Conservation (phyloP, 2,113 vertebrate species). For the Hepsetus odoe region DNA sequence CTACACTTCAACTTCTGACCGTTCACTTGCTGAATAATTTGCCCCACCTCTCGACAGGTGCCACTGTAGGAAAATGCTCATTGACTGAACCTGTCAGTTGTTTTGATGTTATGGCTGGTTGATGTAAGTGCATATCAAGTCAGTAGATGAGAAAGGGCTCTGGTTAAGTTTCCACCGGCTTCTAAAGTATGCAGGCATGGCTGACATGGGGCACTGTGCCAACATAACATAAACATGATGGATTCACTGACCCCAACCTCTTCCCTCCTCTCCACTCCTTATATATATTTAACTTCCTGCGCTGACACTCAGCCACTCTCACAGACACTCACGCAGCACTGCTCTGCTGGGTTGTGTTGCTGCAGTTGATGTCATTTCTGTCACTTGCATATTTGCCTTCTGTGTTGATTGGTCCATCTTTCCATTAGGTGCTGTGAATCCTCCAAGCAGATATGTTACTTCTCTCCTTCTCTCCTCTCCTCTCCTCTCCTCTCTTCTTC, state of each 20-base stretch:
- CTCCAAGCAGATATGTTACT: slow-evolving; percentile 22
- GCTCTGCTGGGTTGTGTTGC: slow-evolving; percentile 50
- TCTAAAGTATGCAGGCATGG: slow-evolving; percentile 35
- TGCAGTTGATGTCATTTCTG: slow-evolving; percentile 54
- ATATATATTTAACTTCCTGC: slow-evolving; percentile 52
- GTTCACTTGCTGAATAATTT: too few relatives aligned
- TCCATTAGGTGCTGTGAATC: slow-evolving; percentile 18
- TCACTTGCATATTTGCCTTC: slow-evolving; percentile 6
- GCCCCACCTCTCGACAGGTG: too few relatives aligned
- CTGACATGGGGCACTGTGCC: slow-evolving; percentile 40
- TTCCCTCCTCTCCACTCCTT: slow-evolving; percentile 40
- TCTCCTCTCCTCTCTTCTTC: not conserved
- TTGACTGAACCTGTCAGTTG: too few relatives aligned
- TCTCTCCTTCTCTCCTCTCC: not conserved
- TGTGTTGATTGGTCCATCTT: slow-evolving; percentile 23
- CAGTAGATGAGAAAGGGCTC: slow-evolving; percentile 48
- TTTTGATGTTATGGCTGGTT: too few relatives aligned
- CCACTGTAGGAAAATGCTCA: too few relatives aligned
- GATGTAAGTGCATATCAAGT: too few relatives aligned
- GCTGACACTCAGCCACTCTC: slow-evolving; percentile 9
- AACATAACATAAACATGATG: slow-evolving; percentile 54
- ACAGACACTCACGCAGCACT: slow-evolving; percentile 34
- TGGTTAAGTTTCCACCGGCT: slow-evolving; percentile 30
- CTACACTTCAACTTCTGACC: too few relatives aligned
- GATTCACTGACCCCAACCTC: slow-evolving; percentile 53